phyloP scores from a whole-genome alignment of 2,113 vertebrate genomes.

The Sapajus apella region DNA sequence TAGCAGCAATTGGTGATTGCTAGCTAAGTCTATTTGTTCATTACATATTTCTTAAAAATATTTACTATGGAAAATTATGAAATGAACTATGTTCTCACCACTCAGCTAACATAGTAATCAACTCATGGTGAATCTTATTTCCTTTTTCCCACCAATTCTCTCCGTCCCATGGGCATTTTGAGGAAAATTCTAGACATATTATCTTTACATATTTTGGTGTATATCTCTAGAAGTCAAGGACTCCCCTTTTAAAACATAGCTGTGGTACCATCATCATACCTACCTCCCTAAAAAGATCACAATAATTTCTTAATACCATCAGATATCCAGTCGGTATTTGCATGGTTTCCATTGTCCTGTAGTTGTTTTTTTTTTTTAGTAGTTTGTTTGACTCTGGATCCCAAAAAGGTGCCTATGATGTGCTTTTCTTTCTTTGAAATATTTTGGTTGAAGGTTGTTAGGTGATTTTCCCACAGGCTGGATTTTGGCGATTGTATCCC shows the following conservation, averaged over 20 bases:
- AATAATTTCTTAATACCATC: background rate
- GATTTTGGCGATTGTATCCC: background rate
- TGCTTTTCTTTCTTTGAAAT: background rate
- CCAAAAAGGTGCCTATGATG: background rate
- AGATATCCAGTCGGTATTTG: background rate
- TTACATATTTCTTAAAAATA: background rate
- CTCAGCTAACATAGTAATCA: background rate
- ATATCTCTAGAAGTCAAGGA: background rate
- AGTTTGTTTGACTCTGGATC: background rate
- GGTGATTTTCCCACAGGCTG: background rate
- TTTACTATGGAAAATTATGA: background rate
- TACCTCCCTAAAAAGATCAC: background rate
- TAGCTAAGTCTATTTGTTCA: background rate
- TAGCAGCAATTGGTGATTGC: background rate
- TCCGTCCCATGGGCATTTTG: background rate
- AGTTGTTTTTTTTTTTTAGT: background rate
- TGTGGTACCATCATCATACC: background rate
- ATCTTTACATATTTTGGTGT: constrained; percentile 13
- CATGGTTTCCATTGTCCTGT: background rate
- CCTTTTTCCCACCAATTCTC: background rate
- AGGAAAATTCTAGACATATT: background rate
- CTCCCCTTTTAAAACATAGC: background rate
- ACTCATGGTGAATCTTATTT: background rate
- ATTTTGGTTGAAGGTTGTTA: background rate
- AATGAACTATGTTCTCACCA: background rate